Evolutionary conservation across 2,113 vertebrate species (phyloP), one percentile per base, ranked within the genome.

Genomic region (Nerophis lumbriciformis): DNA sequence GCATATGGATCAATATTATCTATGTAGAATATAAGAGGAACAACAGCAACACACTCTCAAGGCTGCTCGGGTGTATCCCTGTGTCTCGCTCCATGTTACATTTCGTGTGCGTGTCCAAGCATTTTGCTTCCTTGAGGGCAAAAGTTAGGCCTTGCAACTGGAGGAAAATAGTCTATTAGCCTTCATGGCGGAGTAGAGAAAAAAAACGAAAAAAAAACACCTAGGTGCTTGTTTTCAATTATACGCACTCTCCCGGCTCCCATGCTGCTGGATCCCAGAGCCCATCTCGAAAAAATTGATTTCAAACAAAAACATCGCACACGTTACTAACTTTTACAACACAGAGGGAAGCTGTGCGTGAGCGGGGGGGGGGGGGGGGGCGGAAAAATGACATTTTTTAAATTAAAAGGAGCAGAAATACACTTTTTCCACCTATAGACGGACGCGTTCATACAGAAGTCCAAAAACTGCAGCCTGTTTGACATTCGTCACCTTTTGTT

Each of bases 1-100:
- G 28, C 47, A 76, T 39, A 28, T 58, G 59, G 77, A 88, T 87
- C 85, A 80, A 88, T 88, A 83, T 68, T 73, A 75, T 79, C 74
- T 67, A 64, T 72, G 77, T 77, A 65, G 65, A 63, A 76, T 73
- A 59, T 66, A 65, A 77, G 61, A 66, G 57, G 68, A 78, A 81
- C 77, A 81, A 71, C 48, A 62, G 72, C 58, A 15, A 39, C 45
- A 38, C 21, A 35, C 72, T 72, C 52, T 66, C 49, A 47, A 44
- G 62, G 64, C 8, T 64, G 38, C 16, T 10, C 4, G 38, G 19
- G 55, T 12, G 15, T 6, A 9, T 56, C 37, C 6, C 8, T 44
- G 39, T 16, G 10, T 38, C 15, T 0, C 0, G 10, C 12, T 35
- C 55, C 7, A 6, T 57, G 48, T 14, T 36, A 57, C 49, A n/a